A percentile compares a stretch with the other conserved stretches of the same genome.
These are phyloP conservation scores for Leptoteleia sp. DNA, from an alignment of 1,140 invertebrate species.

Conservation along the genomic window DNA sequence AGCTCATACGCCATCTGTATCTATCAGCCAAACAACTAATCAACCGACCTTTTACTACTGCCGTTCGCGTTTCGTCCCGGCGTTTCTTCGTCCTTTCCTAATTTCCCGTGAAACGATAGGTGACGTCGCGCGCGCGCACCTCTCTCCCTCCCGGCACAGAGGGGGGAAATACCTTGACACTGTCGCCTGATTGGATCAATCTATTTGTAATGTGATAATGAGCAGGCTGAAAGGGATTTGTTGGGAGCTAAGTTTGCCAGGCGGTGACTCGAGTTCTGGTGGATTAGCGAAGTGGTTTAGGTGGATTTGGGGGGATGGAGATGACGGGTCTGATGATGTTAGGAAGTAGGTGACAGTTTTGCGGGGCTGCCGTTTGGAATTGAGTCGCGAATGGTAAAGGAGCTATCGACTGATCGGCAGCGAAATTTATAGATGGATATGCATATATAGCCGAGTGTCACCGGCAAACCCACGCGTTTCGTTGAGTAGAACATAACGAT, in stretches of 20 bases:
- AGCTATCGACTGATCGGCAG: conserved; percentile 25
- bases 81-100: conserved; percentile 41
- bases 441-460: conserved; percentile 19
- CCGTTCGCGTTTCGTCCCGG: conserved; percentile 1
- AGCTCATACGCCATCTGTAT: conserved; percentile 48
- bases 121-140: conserved; percentile 10
- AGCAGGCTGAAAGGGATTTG: conserved; percentile 14
- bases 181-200: conserved; percentile 47
- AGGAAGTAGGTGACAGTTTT: conserved; percentile 40
- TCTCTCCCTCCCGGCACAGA: too few species aligned
- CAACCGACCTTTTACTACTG: conserved; percentile 50
- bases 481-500: conserved; percentile 37
- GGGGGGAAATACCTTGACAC: conserved; percentile 21
- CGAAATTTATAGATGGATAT: conserved; percentile 30
- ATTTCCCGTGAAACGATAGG: conserved; percentile 33
- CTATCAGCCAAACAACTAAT: conserved; percentile 56
- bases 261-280: conserved; percentile 22
- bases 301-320: background rate
- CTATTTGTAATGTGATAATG: conserved; percentile 57
- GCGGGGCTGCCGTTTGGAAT: background rate
- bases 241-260: conserved; percentile 17
- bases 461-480: conserved; percentile 24
- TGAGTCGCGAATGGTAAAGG: conserved; percentile 33
- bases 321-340: conserved; percentile 21
- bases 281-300: conserved; percentile 32